A percentile compares a stretch with the other conserved stretches of the same genome.
Evolutionary conservation across 2,888 invertebrate species (phyloP).

Genomic region (Scrobipalpa atriplicella): DNA sequence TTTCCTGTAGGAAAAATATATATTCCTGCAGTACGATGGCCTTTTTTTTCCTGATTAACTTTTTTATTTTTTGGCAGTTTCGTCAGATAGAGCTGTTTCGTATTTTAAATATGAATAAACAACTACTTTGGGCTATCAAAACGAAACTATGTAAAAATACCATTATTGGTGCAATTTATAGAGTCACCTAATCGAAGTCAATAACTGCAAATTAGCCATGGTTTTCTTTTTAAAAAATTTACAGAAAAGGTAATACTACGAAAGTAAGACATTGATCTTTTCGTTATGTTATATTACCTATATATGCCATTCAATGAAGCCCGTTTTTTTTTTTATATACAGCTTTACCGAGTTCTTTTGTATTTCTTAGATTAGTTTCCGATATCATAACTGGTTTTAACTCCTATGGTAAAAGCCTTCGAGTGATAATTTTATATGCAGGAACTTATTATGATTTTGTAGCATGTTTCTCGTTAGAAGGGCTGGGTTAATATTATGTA

Average conservation of each 20-base stretch:
- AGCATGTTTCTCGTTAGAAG: neutral
- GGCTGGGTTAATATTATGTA: neutral
- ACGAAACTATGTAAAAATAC: too few relatives aligned
- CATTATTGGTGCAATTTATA: too few relatives aligned
- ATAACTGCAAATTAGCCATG: too few relatives aligned
- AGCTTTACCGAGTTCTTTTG: neutral
- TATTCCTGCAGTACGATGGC: neutral
- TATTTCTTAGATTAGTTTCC: neutral
- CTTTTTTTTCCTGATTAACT: too few relatives aligned
- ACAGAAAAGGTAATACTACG: neutral
- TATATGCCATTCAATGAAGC: neutral
- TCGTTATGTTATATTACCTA: neutral
- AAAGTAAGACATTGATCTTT: neutral
- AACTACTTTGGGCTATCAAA: too few relatives aligned
- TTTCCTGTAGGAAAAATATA: neutral
- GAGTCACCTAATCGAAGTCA: too few relatives aligned
- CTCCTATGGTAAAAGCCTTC: neutral
- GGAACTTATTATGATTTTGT: conserved; percentile 8
- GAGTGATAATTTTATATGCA: neutral
- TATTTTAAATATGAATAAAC: too few relatives aligned
- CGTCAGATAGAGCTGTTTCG: too few relatives aligned
- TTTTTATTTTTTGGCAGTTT: too few relatives aligned
- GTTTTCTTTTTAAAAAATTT: too few relatives aligned
- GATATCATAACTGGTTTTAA: neutral
- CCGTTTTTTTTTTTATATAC: neutral